A percentile compares a stretch with the other conserved stretches of the same genome.
These are phyloP conservation scores for Tachyglossus aculeatus DNA, from an alignment of 2,797 vertebrate genomes.

Conservation along the genomic window DNA sequence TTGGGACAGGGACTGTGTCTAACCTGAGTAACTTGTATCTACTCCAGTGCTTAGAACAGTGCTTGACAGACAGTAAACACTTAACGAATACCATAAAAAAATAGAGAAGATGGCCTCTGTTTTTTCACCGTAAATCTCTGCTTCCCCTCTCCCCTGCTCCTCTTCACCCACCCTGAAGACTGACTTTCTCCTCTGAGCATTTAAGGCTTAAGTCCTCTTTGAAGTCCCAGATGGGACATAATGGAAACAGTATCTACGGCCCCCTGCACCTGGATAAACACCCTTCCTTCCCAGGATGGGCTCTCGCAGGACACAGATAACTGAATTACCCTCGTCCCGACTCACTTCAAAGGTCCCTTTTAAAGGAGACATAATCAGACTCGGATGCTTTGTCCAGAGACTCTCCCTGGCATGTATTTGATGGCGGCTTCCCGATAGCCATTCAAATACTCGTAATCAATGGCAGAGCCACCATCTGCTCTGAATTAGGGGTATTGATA, in stretches of 20 bases:
- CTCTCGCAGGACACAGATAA: slow-evolving; percentile 66
- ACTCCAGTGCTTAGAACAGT: too few relatives aligned
- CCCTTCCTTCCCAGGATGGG: slow-evolving; percentile 60
- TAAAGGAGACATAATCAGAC: slow-evolving; percentile 68
- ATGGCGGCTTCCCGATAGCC: slow-evolving; percentile 56
- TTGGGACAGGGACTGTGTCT: too few relatives aligned
- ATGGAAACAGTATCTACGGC: slow-evolving; percentile 56
- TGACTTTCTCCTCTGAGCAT: slow-evolving; percentile 4
- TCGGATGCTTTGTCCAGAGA: slow-evolving; percentile 63
- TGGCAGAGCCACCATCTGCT: slow-evolving; percentile 73
- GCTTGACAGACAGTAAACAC: too few relatives aligned
- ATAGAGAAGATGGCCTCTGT: too few relatives aligned
- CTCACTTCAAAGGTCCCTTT: slow-evolving; percentile 75
- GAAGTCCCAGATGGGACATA: slow-evolving; percentile 67
- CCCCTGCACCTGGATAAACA: slow-evolving; percentile 74
- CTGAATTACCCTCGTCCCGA: slow-evolving; percentile 68
- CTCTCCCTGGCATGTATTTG: slow-evolving; percentile 32
- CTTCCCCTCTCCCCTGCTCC: background rate
- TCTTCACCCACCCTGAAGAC: slow-evolving; percentile 15
- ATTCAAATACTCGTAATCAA: slow-evolving; percentile 66
- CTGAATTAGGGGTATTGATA: slow-evolving; percentile 61
- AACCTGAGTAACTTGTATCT: too few relatives aligned
- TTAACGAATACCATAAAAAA: too few relatives aligned
- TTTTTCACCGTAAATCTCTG: background rate
- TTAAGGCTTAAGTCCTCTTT: slow-evolving; percentile 52